These are phyloP conservation scores for Nemotelus nigrinus DNA, from an alignment of 2,888 invertebrate species.

Conservation along the genomic window DNA sequence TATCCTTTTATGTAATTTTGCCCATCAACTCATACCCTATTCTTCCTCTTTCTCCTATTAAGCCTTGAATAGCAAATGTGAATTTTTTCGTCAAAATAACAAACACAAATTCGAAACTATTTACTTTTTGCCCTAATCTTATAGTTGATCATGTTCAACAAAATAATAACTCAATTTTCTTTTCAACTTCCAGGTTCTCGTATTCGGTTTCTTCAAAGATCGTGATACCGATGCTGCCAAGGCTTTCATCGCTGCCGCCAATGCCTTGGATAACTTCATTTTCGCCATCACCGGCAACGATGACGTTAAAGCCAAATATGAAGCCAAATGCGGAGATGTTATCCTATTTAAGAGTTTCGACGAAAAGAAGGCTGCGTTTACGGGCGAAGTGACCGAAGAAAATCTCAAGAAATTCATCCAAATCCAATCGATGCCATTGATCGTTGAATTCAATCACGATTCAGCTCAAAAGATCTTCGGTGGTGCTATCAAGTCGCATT, in stretches of 20 bases:
- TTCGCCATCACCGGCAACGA: conserved; percentile 88
- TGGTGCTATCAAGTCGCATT: conserved; percentile 96
- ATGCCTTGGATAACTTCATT: conserved; percentile 83
- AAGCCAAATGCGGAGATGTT: conserved; percentile 80
- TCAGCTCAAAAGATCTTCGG: conserved; percentile 98
- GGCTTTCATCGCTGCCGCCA: conserved; percentile 83
- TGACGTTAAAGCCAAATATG: conserved; percentile 81
- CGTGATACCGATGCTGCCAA: conserved; percentile 82
- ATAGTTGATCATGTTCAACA: not conserved
- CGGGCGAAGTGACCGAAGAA: conserved; percentile 74
- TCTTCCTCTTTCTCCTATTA: no score
- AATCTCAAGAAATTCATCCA: conserved; percentile 84
- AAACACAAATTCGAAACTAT: no score
- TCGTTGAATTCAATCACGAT: conserved; percentile 97
- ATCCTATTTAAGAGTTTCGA: conserved; percentile 96
- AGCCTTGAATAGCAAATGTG: no score
- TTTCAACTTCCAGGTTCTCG: conserved; percentile 72
- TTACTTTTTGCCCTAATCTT: no score
- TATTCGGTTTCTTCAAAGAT: conserved; percentile 93
- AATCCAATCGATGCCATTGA: conserved; percentile 85
- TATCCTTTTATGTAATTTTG: no score
- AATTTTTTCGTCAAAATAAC: no score
- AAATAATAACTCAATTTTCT: not conserved
- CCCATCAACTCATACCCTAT: no score
- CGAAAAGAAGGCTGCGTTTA: conserved; percentile 80